Conservation (phyloP, 2,113 vertebrate genomes). For the Athene noctua region DNA sequence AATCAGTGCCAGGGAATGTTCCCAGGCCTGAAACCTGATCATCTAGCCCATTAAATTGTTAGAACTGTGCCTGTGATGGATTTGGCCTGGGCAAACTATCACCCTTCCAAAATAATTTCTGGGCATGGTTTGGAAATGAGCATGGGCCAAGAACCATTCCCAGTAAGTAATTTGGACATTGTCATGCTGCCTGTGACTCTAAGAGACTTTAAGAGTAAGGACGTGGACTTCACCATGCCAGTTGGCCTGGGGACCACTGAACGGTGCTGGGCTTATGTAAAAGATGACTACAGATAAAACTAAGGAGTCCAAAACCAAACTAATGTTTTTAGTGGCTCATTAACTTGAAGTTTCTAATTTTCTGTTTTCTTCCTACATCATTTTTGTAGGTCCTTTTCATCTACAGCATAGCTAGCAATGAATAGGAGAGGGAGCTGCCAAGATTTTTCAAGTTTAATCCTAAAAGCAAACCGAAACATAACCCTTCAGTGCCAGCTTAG, state of each 20-base stretch:
- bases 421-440: conserved; percentile 1
- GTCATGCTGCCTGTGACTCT: background rate
- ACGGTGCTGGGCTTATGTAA: background rate
- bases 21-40: conserved; percentile 4
- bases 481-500: background rate
- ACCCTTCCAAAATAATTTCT: conserved; percentile 36
- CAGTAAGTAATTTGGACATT: background rate
- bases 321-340: background rate
- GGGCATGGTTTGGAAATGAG: conserved; percentile 4
- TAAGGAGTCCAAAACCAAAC: background rate
- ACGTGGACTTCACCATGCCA: background rate
- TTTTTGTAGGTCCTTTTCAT: background rate
- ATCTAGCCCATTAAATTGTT: background rate
- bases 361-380: background rate
- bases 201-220: background rate
- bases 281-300: background rate
- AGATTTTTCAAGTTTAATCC: conserved; percentile 17
- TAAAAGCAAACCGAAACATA: background rate
- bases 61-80: background rate
- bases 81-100: conserved; percentile 24
- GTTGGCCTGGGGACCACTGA: background rate
- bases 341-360: background rate
- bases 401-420: background rate
- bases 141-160: background rate
- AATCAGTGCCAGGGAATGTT: conserved; percentile 39